Conservation (phyloP, 1,140 invertebrate species). For the Drosophila busckii region DNA sequence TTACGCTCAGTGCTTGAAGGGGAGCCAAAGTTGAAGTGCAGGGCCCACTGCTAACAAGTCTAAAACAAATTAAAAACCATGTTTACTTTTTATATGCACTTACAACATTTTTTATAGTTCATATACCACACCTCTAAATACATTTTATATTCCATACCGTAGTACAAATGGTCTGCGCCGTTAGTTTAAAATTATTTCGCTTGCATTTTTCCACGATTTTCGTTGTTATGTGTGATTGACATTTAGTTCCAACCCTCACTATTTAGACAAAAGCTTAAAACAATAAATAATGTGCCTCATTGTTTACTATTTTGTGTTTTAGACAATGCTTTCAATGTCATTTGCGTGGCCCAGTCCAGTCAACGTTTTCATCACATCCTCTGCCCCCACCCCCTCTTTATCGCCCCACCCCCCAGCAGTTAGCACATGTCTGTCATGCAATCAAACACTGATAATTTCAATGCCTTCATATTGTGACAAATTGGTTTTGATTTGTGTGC, state of each 20-base stretch:
- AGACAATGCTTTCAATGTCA: constrained; percentile 66
- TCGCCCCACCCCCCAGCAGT: background rate
- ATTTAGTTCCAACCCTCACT: constrained; percentile 34
- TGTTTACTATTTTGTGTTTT: constrained; percentile 15
- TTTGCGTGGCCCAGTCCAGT: constrained; percentile 11
- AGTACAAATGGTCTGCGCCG: constrained; percentile 15
- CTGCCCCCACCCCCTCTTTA: background rate
- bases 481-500: constrained; percentile 68
- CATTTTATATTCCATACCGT: constrained; percentile 6
- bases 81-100: no score
- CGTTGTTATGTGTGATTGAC: constrained; percentile 58
- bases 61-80: no score
- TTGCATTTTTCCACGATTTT: constrained; percentile 33
- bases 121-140: no score
- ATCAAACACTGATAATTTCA: constrained; percentile 67
- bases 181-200: constrained; percentile 28
- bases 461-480: constrained; percentile 68
- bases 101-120: no score
- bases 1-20: background rate
- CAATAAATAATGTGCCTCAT: constrained; percentile 55
- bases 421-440: constrained; percentile 29
- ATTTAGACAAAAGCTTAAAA: constrained; percentile 40
- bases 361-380: constrained; percentile 11
- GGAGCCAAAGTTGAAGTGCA: no score
- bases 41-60: no score